A percentile compares a stretch with the other conserved stretches of the same genome.
Evolutionary conservation across 1,140 invertebrate genomes (phyloP).

Genomic region (Cydia fagiglandana): DNA sequence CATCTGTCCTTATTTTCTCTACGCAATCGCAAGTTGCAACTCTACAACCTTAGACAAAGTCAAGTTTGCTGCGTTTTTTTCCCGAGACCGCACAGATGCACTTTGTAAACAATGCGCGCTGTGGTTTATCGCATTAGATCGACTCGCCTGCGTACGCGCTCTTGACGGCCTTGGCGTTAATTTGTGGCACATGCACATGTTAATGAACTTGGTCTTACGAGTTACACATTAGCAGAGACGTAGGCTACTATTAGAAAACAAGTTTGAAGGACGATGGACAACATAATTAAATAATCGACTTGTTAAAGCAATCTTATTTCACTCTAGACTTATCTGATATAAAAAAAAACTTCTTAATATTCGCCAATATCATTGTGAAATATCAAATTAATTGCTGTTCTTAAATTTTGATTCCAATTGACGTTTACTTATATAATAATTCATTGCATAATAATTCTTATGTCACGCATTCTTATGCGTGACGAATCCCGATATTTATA

Average conservation of each 20-base stretch:
- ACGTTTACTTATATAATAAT: too few relatives aligned
- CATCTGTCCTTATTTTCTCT: too few relatives aligned
- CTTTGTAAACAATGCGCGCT: conserved; percentile 17
- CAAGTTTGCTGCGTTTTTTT: not conserved
- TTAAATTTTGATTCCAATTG: too few relatives aligned
- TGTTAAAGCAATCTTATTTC: not conserved
- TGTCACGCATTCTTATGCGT: not conserved
- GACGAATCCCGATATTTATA: not conserved
- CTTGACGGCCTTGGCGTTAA: conserved; percentile 14
- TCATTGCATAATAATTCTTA: not conserved
- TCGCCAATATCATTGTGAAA: not conserved
- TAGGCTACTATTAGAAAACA: not conserved
- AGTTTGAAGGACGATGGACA: not conserved
- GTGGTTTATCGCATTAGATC: conserved; percentile 5
- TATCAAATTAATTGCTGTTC: too few relatives aligned
- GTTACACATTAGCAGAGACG: not conserved
- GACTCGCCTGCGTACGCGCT: conserved; percentile 15
- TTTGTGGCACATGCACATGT: conserved; percentile 16
- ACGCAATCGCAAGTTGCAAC: too few relatives aligned
- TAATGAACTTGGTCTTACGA: conserved; percentile 15
- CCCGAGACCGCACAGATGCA: not conserved
- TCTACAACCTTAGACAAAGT: not conserved
- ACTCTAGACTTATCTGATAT: not conserved
- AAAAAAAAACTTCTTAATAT: too few relatives aligned
- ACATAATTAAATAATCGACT: too few relatives aligned